These are phyloP conservation scores for Pimephales promelas DNA, from an alignment of 2,113 vertebrate genomes.

Conservation along the genomic window DNA sequence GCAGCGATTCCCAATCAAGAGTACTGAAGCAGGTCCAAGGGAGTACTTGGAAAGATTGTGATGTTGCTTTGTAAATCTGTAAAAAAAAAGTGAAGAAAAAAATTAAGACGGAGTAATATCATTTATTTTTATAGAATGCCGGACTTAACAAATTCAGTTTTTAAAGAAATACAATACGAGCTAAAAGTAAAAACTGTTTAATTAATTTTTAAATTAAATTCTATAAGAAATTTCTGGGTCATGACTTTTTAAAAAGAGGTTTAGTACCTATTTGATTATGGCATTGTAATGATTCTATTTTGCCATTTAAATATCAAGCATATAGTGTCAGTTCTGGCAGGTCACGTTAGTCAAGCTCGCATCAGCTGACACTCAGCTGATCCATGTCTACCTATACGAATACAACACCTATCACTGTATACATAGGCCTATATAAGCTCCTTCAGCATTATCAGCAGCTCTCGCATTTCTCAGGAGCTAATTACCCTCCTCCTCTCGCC, in stretches of 20 bases:
- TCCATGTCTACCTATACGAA: too few species aligned
- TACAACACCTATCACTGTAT: too few species aligned
- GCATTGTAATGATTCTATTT: neutral
- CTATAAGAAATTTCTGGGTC: neutral
- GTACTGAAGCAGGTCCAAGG: neutral
- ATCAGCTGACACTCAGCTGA: too few species aligned
- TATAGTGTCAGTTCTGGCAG: too few species aligned
- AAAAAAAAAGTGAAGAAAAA: neutral
- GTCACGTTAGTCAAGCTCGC: too few species aligned
- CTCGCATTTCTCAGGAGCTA: too few species aligned
- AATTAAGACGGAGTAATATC: neutral
- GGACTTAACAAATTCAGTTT: neutral
- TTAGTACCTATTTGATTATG: neutral
- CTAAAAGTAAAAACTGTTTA: neutral
- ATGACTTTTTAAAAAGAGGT: neutral
- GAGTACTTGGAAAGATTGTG: neutral
- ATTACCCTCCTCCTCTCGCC: too few species aligned
- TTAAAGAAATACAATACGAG: neutral
- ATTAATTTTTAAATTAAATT: neutral
- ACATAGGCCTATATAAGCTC: too few species aligned
- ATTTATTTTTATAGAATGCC: neutral
- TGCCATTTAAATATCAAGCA: neutral
- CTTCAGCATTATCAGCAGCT: too few species aligned
- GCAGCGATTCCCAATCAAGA: neutral
- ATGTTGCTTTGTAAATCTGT: neutral